These are phyloP conservation scores for Papilio glaucus DNA, from an alignment of 1,140 invertebrate species.

Conservation along the genomic window DNA sequence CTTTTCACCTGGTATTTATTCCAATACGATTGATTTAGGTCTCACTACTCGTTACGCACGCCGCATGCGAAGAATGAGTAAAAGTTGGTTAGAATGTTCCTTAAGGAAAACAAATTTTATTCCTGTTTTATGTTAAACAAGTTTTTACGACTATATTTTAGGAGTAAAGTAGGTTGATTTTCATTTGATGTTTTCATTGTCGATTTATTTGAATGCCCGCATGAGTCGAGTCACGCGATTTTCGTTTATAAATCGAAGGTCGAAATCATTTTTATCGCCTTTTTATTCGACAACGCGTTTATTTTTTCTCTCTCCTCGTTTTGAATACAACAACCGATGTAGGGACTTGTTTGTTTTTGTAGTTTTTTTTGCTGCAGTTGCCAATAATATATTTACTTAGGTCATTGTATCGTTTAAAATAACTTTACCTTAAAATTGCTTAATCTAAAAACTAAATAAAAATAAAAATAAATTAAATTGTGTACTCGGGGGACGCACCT, in stretches of 20 bases:
- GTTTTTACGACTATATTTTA: constrained; percentile 33
- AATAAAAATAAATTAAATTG: no score
- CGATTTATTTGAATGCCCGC: constrained; percentile 32
- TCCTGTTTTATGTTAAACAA: constrained; percentile 8
- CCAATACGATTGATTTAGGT: background rate
- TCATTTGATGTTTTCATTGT: constrained; percentile 38
- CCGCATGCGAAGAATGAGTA: constrained; percentile 10
- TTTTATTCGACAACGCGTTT: constrained; percentile 26
- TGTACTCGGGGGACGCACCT: no score
- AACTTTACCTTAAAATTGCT: background rate
- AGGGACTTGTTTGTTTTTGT: constrained; percentile 21
- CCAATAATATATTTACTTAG: constrained; percentile 17
- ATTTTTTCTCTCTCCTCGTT: constrained; percentile 19
- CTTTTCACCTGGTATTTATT: constrained; percentile 4
- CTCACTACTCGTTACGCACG: constrained; percentile 1
- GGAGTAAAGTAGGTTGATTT: constrained; percentile 29
- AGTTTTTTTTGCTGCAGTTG: constrained; percentile 10
- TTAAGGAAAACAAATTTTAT: constrained; percentile 19
- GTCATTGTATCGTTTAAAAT: background rate
- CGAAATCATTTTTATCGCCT: constrained; percentile 32
- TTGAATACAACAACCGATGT: constrained; percentile 7
- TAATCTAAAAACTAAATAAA: background rate
- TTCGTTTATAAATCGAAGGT: constrained; percentile 35
- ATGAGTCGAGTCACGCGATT: constrained; percentile 27
- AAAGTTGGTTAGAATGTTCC: constrained; percentile 21